These are phyloP conservation scores for Chelidonichthys spinosus DNA, from an alignment of 2,797 vertebrate species.

Conservation along the genomic window DNA sequence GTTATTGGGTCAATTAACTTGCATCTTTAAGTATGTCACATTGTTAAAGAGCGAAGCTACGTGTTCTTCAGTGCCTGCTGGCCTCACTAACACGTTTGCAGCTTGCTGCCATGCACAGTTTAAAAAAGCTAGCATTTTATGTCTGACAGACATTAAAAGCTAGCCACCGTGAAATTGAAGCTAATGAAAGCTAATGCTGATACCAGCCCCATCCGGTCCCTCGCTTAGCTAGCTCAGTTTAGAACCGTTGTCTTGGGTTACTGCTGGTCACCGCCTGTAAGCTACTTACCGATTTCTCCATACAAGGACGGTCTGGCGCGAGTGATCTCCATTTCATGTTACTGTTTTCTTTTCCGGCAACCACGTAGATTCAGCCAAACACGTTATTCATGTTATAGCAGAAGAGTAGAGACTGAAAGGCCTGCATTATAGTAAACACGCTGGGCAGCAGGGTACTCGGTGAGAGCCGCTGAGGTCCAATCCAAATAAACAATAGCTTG, in stretches of 20 bases:
- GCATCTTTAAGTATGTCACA: not conserved
- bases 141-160: not conserved
- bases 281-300: constrained; percentile 86
- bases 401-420: not conserved
- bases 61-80: not conserved
- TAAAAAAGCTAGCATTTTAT: not conserved
- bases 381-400: constrained; percentile 18
- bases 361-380: constrained; percentile 20
- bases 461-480: not conserved
- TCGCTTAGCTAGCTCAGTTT: not conserved
- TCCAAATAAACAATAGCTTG: constrained; percentile 19
- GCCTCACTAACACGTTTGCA: constrained; percentile 52
- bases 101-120: constrained; percentile 13
- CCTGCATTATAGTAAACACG: constrained; percentile 22
- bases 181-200: not conserved
- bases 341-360: constrained; percentile 20
- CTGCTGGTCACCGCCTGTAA: constrained; percentile 55
- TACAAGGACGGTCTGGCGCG: constrained; percentile 83
- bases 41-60: not conserved
- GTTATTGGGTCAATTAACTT: not conserved
- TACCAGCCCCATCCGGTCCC: not conserved
- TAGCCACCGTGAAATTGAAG: not conserved
- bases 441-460: not conserved
- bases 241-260: constrained; percentile 13
- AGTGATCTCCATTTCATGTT: constrained; percentile 81